A percentile compares a stretch with the other conserved stretches of the same genome.
Conservation (phyloP, 64 coral and sea anemone genomes). For the Montipora cactus region DNA sequence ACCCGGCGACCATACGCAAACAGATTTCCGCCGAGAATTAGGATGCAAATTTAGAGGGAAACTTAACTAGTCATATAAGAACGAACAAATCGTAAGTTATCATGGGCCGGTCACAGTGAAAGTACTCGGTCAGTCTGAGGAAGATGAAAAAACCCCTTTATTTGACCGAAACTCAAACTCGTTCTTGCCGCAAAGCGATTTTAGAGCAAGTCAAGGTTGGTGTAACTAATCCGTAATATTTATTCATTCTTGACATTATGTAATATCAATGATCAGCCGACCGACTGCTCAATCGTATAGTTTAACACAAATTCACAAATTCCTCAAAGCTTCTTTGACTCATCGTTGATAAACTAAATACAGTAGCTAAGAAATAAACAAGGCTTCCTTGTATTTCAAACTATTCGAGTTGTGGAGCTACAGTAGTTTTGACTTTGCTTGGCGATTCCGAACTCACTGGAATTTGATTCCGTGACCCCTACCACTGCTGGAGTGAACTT, state of each 20-base stretch:
- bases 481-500: not conserved
- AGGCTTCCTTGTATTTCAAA: not conserved
- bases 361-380: not conserved
- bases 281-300: too few relatives aligned
- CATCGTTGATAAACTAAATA: not conserved
- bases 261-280: not conserved
- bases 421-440: not conserved
- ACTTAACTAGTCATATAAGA: too few relatives aligned
- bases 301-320: not conserved
- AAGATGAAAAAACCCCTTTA: too few relatives aligned
- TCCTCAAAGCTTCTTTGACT: not conserved
- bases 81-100: too few relatives aligned
- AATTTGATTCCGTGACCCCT: slow-evolving; percentile 47
- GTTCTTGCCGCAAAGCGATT: too few relatives aligned
- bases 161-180: too few relatives aligned
- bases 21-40: too few relatives aligned
- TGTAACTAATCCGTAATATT: not conserved
- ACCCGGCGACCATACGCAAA: too few relatives aligned
- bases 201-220: too few relatives aligned
- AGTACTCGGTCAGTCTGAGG: too few relatives aligned
- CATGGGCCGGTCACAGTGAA: too few relatives aligned
- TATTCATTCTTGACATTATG: not conserved
- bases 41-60: too few relatives aligned
- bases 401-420: not conserved
- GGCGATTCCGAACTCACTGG: not conserved